These are phyloP conservation scores for Promerops cafer DNA, from an alignment of 2,113 vertebrate genomes.

Conservation along the genomic window DNA sequence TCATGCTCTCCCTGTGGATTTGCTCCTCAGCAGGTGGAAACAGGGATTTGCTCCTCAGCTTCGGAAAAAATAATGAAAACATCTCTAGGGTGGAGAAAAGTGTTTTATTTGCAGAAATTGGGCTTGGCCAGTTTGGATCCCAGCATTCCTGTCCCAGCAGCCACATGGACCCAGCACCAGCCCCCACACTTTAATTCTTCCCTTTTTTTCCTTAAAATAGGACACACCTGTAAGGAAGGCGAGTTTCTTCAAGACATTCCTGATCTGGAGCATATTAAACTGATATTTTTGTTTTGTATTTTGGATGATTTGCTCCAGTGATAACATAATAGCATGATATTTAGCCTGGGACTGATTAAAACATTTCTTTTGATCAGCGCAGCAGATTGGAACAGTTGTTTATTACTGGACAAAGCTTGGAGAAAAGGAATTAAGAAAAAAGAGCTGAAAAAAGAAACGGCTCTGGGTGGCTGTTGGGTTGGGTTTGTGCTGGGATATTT, in stretches of 20 bases:
- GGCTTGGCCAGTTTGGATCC: not conserved
- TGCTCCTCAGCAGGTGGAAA: not conserved
- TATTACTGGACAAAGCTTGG: slow-evolving; percentile 45
- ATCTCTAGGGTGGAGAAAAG: not conserved
- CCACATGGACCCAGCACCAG: not conserved
- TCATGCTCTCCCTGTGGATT: fast-evolving
- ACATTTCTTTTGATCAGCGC: slow-evolving; percentile 52
- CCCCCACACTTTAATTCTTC: not conserved
- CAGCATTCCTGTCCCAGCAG: not conserved
- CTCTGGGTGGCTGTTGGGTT: not conserved
- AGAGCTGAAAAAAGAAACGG: not conserved
- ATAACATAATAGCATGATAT: slow-evolving; percentile 57
- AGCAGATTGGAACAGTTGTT: slow-evolving; percentile 55
- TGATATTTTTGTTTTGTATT: slow-evolving; percentile 62
- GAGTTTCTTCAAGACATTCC: slow-evolving; percentile 43
- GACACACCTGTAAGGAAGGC: slow-evolving; percentile 48
- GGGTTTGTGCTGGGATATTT: not conserved
- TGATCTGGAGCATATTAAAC: slow-evolving; percentile 44
- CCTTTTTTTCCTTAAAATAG: slow-evolving; percentile 48
- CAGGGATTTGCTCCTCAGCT: not conserved
- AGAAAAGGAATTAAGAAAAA: not conserved
- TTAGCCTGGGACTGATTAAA: slow-evolving; percentile 66
- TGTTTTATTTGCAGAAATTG: not conserved
- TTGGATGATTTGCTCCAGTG: slow-evolving; percentile 54
- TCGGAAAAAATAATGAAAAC: not conserved